Conservation (phyloP, 2,113 vertebrate genomes). For the Solenodon paradoxus region DNA sequence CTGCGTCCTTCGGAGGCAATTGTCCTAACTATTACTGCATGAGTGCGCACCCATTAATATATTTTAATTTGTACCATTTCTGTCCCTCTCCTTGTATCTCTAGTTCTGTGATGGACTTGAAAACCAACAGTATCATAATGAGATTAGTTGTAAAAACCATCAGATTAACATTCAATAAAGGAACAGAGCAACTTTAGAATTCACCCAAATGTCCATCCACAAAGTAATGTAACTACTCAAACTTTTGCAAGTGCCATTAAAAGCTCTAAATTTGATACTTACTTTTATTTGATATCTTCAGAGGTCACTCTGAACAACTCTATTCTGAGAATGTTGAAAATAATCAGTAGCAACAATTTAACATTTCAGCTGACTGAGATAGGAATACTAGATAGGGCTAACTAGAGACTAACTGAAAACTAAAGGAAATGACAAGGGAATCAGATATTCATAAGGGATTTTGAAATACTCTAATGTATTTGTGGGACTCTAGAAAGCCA, state of each 20-base stretch:
- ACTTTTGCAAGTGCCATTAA: background rate
- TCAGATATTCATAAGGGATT: background rate
- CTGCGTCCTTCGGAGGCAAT: too few species aligned
- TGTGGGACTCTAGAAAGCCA: background rate
- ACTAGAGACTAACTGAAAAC: background rate
- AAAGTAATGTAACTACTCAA: background rate
- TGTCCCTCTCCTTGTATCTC: background rate
- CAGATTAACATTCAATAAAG: background rate
- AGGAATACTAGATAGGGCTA: background rate
- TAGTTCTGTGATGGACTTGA: background rate
- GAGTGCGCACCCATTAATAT: too few species aligned
- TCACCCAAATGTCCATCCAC: background rate
- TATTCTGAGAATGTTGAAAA: background rate
- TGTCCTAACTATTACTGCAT: too few species aligned
- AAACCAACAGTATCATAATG: background rate
- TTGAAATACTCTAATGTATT: background rate
- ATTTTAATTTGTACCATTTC: background rate
- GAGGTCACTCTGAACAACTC: background rate
- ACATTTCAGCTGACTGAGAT: background rate
- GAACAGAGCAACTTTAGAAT: background rate
- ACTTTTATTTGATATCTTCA: background rate
- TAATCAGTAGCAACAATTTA: background rate
- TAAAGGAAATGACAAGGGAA: background rate
- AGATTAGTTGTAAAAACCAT: background rate
- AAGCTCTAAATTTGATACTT: background rate